Percentiles rank a stretch among this genome's conserved stretches.
These are phyloP conservation scores for Ranitomeya imitator DNA, from an alignment of 2,113 vertebrate genomes.

Conservation along the genomic window DNA sequence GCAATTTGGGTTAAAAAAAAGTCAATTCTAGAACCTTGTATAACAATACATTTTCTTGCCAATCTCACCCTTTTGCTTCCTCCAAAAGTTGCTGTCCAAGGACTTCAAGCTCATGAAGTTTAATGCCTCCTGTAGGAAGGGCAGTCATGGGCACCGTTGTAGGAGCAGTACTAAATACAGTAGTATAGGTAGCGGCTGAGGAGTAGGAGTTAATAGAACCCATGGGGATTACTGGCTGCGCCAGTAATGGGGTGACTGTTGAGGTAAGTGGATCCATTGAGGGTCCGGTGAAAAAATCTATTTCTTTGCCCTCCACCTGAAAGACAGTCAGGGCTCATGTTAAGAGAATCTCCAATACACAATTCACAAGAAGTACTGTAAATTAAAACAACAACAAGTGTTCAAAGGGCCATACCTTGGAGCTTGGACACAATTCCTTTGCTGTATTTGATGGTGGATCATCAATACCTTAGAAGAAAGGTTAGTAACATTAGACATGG, in stretches of 20 bases:
- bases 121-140: slow-evolving; percentile 59
- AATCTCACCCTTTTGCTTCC: slow-evolving; percentile 72
- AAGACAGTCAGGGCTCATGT: slow-evolving; percentile 17
- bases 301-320: slow-evolving; percentile 70
- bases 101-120: slow-evolving; percentile 66
- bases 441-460: slow-evolving; percentile 73
- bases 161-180: slow-evolving; percentile 61
- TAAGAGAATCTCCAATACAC: neutral
- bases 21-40: neutral
- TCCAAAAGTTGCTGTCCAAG: slow-evolving; percentile 72
- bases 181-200: slow-evolving; percentile 64
- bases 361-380: neutral
- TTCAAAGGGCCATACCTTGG: slow-evolving; percentile 69
- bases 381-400: neutral
- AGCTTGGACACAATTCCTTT: slow-evolving; percentile 70
- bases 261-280: slow-evolving; percentile 62
- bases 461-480: slow-evolving; percentile 72
- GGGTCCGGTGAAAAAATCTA: slow-evolving; percentile 75
- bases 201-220: slow-evolving; percentile 62
- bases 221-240: slow-evolving; percentile 53
- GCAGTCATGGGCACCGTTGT: slow-evolving; percentile 62
- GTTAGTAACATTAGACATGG: neutral
- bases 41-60: neutral
- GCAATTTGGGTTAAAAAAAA: neutral
- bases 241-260: slow-evolving; percentile 64